phyloP scores from a whole-genome alignment of 2,888 invertebrate genomes.

The Synergus gifuensis region DNA sequence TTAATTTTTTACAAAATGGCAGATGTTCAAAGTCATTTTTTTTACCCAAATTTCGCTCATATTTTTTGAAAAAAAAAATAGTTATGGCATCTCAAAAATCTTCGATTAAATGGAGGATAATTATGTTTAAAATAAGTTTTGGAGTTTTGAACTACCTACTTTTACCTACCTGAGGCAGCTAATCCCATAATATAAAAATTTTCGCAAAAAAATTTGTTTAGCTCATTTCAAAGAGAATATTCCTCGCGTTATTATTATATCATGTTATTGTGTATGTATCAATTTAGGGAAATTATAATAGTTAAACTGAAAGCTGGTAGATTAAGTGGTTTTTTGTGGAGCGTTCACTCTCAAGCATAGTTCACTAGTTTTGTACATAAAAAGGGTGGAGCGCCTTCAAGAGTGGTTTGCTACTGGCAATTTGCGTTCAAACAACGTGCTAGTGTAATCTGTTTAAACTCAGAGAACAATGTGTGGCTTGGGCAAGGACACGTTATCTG shows the following conservation, averaged over 20 bases:
- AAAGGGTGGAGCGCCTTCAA: not conserved
- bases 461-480: not conserved
- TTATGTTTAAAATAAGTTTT: too few species aligned
- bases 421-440: not conserved
- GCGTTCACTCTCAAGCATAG: not conserved
- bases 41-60: too few species aligned
- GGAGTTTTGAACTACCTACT: too few species aligned
- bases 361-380: not conserved
- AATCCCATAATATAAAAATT: too few species aligned
- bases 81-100: too few species aligned
- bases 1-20: too few species aligned
- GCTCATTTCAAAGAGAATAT: too few species aligned
- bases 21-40: too few species aligned
- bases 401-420: not conserved
- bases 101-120: too few species aligned
- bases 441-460: not conserved
- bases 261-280: not conserved
- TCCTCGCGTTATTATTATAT: not conserved
- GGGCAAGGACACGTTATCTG: conserved; percentile 11
- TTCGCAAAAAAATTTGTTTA: too few species aligned
- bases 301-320: not conserved
- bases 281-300: not conserved
- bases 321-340: not conserved
- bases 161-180: too few species aligned
- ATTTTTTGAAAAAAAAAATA: too few species aligned